Conservation (phyloP, 2,797 vertebrate genomes). For the Dipus sagitta region DNA sequence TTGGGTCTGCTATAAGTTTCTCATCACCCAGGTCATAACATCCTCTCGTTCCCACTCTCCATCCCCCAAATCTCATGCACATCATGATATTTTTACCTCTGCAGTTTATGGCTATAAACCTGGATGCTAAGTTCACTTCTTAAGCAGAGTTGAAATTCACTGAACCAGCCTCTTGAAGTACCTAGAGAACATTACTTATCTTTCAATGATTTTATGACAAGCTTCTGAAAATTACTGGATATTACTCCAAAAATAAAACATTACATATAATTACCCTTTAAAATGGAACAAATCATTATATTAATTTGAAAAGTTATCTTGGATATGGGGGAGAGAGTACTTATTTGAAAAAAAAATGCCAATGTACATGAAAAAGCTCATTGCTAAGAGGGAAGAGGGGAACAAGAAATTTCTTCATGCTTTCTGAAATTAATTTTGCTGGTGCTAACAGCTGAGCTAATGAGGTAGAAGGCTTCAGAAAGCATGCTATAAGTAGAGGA, state of each 20-base stretch:
- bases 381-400: conserved; percentile 63
- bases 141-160: not conserved
- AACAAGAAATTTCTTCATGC: conserved; percentile 26
- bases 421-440: conserved; percentile 60
- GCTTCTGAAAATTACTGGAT: conserved; percentile 65
- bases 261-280: conserved; percentile 74
- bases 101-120: not conserved
- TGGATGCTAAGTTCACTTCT: not conserved
- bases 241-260: conserved; percentile 78
- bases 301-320: conserved; percentile 76
- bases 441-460: not conserved
- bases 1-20: not conserved
- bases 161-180: not conserved
- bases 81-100: not conserved
- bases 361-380: conserved; percentile 58
- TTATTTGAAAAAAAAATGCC: conserved; percentile 60
- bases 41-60: not conserved
- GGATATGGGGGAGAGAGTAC: conserved; percentile 33
- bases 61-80: not conserved
- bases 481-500: not conserved
- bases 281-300: conserved; percentile 74
- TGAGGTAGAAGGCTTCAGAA: not conserved
- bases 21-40: not conserved
- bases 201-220: conserved; percentile 65
- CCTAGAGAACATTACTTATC: conserved; percentile 53